Evolutionary conservation across 2,113 vertebrate species (phyloP).

Genomic region (Lipotes vexillifer): DNA sequence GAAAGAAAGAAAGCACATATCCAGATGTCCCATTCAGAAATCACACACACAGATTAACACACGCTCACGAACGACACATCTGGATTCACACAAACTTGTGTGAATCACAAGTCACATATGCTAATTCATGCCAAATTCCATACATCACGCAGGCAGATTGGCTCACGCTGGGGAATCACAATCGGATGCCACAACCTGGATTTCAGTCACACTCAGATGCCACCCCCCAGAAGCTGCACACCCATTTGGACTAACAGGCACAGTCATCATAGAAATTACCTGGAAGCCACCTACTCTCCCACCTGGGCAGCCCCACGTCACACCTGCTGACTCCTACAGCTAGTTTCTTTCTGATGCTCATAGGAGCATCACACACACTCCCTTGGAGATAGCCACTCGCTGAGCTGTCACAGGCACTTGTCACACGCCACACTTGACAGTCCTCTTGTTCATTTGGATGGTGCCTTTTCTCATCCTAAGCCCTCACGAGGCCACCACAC

Average conservation of each 20-base stretch:
- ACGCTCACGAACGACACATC: background rate
- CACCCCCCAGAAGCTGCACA: background rate
- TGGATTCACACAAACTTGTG: background rate
- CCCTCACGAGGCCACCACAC: background rate
- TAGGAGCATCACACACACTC: fast-evolving
- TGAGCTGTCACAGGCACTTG: background rate
- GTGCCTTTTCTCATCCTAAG: background rate
- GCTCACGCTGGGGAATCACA: background rate
- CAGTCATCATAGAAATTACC: background rate
- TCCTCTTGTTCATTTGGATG: background rate
- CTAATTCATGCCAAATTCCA: background rate
- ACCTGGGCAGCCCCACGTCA: background rate
- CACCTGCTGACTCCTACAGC: background rate
- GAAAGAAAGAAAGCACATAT: background rate
- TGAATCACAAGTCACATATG: background rate
- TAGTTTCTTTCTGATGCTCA: background rate
- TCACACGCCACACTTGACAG: too few species aligned
- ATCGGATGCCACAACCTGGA: background rate
- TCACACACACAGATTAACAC: too few species aligned
- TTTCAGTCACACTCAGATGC: background rate
- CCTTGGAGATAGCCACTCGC: background rate
- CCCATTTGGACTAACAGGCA: background rate
- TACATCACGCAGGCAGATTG: background rate
- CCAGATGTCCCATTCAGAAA: background rate
- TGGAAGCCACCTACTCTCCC: background rate